These are phyloP conservation scores for Neodiprion pinetum DNA, from an alignment of 1,140 invertebrate species.

Conservation along the genomic window DNA sequence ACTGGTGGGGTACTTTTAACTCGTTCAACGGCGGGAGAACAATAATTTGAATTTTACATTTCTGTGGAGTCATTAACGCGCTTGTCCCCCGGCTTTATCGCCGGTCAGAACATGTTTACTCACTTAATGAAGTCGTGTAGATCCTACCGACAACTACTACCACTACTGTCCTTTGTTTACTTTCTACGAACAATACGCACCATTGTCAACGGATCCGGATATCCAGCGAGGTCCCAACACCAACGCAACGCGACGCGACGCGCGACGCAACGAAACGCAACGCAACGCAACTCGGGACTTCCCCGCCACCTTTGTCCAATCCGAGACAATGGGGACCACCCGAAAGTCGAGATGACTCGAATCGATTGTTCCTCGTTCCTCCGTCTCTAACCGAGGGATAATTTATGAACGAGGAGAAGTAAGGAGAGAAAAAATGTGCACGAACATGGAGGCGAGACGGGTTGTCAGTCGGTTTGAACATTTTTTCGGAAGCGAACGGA, in stretches of 20 bases:
- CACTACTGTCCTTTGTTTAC: conserved; percentile 7
- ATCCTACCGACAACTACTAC: not conserved
- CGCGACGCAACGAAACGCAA: not conserved
- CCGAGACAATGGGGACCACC: conserved; percentile 3
- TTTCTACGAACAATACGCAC: not conserved
- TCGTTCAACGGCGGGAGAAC: not conserved
- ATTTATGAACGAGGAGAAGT: not conserved
- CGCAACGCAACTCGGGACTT: not conserved
- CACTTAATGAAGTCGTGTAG: conserved; percentile 5
- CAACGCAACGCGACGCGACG: no score
- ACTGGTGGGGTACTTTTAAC: not conserved
- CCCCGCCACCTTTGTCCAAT: not conserved
- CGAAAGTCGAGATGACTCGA: conserved; percentile 4
- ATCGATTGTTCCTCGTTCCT: not conserved
- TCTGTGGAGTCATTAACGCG: not conserved
- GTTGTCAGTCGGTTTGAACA: no score
- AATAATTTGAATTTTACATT: conserved; percentile 1
- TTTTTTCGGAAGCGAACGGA: not conserved
- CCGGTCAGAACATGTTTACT: not conserved
- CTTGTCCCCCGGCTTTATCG: not conserved
- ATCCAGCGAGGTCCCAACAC: not conserved
- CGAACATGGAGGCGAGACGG: no score
- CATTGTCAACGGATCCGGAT: conserved; percentile 1
- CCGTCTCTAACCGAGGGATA: not conserved
- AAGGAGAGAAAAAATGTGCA: not conserved